Percentiles rank a stretch among this genome's conserved stretches.
Evolutionary conservation across 2,888 invertebrate species (phyloP).

Genomic region (Drosophila rubida): DNA sequence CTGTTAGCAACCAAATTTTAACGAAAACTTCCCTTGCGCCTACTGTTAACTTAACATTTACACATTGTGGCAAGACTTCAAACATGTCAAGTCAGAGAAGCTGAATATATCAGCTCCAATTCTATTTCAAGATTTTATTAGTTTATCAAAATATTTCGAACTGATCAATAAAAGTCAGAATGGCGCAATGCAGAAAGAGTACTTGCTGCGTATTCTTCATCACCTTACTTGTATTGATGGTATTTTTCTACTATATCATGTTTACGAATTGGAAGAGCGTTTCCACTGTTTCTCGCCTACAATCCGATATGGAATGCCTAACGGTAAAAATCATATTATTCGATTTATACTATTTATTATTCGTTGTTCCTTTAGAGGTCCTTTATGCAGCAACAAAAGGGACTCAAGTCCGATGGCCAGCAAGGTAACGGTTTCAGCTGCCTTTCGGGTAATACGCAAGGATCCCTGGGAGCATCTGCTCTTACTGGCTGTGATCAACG

Average conservation of each 20-base stretch:
- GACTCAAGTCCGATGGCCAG: not conserved
- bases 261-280: conserved; percentile 29
- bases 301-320: conserved; percentile 43
- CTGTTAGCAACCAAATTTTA: not conserved
- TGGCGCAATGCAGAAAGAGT: not conserved
- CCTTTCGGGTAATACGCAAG: not conserved
- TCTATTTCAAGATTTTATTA: not conserved
- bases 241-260: conserved; percentile 52
- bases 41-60: conserved; percentile 10
- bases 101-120: conserved; percentile 8
- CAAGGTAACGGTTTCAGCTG: not conserved
- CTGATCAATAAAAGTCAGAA: conserved; percentile 9
- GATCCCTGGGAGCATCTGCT: not conserved
- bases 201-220: conserved; percentile 34
- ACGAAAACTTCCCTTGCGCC: not conserved
- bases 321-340: conserved; percentile 35
- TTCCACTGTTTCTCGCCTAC: conserved; percentile 18
- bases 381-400: not conserved
- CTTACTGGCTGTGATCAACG: conserved; percentile 24
- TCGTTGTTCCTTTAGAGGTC: not conserved
- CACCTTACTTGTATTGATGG: conserved; percentile 41
- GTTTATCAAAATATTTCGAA: not conserved
- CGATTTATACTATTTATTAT: not conserved
- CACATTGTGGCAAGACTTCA: not conserved
- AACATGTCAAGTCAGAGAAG: conserved; percentile 6